Percentiles rank a stretch among this genome's conserved stretches.
Evolutionary conservation across 1,140 invertebrate species (phyloP).

Genomic region (Phortica variegata): DNA sequence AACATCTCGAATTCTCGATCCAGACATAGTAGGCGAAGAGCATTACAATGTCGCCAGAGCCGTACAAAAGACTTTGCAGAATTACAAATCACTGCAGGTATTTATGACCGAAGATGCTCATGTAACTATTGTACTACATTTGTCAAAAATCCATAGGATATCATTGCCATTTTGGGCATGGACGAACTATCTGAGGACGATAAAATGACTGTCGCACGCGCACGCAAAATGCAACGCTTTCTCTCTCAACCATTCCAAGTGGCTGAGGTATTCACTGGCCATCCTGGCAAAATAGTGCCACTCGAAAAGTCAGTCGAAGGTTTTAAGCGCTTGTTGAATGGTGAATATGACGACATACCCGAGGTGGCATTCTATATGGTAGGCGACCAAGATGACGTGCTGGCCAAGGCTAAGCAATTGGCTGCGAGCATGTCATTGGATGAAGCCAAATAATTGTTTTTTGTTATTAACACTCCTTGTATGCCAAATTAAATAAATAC

Average conservation of each 20-base stretch:
- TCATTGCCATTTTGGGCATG: constrained; percentile 84
- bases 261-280: constrained; percentile 70
- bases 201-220: constrained; percentile 78
- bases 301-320: constrained; percentile 63
- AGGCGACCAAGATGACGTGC: constrained; percentile 76
- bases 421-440: constrained; percentile 56
- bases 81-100: constrained; percentile 72
- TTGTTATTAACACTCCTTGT: not conserved
- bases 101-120: not conserved
- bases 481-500: not conserved
- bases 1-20: constrained; percentile 78
- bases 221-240: constrained; percentile 81
- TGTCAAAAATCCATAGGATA: constrained; percentile 59
- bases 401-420: constrained; percentile 72
- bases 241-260: constrained; percentile 82
- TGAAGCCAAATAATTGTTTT: not conserved
- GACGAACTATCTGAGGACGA: constrained; percentile 84
- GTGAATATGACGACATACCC: constrained; percentile 78
- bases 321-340: constrained; percentile 62
- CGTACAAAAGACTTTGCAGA: constrained; percentile 80
- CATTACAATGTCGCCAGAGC: constrained; percentile 76
- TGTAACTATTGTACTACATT: not conserved
- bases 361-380: constrained; percentile 90
- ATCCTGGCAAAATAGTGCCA: constrained; percentile 65
- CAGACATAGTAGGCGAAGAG: constrained; percentile 75